phyloP scores from a whole-genome alignment of 2,797 vertebrate species.

The Sebastiscus albofasciatus region DNA sequence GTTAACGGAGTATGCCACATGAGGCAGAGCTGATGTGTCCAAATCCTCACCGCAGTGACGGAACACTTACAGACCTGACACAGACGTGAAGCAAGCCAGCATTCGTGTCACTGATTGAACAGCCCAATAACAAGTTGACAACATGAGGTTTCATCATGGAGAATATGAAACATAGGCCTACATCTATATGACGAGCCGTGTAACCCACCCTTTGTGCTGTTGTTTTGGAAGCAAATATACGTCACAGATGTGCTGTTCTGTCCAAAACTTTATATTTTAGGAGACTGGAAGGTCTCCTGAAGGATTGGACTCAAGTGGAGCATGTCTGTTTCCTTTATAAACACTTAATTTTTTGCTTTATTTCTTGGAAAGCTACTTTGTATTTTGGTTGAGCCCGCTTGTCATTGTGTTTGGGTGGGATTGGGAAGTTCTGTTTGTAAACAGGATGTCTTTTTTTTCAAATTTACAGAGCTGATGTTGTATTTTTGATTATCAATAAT shows the following conservation, averaged over 20 bases:
- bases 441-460: not conserved
- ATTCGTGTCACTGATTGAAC: conserved; percentile 29
- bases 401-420: not conserved
- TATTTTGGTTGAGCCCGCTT: not conserved
- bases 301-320: not conserved
- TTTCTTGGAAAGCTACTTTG: not conserved
- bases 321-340: not conserved
- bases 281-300: not conserved
- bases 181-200: not conserved
- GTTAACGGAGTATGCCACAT: conserved; percentile 30
- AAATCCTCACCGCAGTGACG: conserved; percentile 46
- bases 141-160: conserved; percentile 53
- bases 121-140: conserved; percentile 35
- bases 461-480: not conserved
- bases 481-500: too few species aligned
- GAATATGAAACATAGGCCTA: conserved; percentile 29
- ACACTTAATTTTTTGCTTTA: not conserved
- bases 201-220: not conserved
- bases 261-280: not conserved
- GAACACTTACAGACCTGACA: conserved; percentile 57
- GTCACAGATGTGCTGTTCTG: not conserved
- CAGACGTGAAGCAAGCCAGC: conserved; percentile 46
- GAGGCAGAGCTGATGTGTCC: conserved; percentile 53
- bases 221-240: not conserved
- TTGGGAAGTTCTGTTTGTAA: not conserved